phyloP scores from a whole-genome alignment of 2,888 invertebrate genomes.

The Apeira syringaria region DNA sequence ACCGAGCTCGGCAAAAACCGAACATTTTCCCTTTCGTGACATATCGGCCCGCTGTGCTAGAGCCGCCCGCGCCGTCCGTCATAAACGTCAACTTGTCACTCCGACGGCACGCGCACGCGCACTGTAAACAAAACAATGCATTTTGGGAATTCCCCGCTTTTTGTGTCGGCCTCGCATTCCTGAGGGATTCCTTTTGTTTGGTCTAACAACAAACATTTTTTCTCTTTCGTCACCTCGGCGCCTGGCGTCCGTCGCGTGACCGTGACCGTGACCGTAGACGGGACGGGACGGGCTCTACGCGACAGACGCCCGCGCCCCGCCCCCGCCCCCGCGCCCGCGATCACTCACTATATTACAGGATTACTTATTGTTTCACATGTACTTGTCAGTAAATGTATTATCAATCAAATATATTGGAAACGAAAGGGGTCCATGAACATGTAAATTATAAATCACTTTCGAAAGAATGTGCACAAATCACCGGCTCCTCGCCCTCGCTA shows the following conservation, averaged over 20 bases:
- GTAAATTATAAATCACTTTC: too few relatives aligned
- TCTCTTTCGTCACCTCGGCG: conserved; percentile 44
- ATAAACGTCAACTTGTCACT: conserved; percentile 44
- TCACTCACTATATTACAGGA: conserved; percentile 16
- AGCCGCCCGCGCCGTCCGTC: conserved; percentile 58
- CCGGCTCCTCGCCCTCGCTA: too few relatives aligned
- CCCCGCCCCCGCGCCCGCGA: neutral
- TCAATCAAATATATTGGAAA: too few relatives aligned
- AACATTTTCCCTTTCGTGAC: conserved; percentile 80
- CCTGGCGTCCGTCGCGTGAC: conserved; percentile 65
- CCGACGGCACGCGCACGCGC: conserved; percentile 50
- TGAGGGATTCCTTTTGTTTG: conserved; percentile 83
- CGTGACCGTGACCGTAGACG: conserved; percentile 49
- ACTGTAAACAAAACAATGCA: conserved; percentile 81
- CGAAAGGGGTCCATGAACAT: too few relatives aligned
- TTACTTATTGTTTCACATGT: neutral
- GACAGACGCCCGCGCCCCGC: conserved; percentile 27
- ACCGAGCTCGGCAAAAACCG: conserved; percentile 63
- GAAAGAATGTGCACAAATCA: too few relatives aligned
- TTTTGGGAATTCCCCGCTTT: conserved; percentile 80
- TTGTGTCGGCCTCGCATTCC: conserved; percentile 75
- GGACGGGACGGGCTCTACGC: conserved; percentile 44
- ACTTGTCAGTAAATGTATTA: too few relatives aligned
- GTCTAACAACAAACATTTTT: conserved; percentile 59
- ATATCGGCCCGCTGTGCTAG: conserved; percentile 7